Evolutionary conservation across 2,888 invertebrate species (phyloP).

Genomic region (Zelleria hepariella): DNA sequence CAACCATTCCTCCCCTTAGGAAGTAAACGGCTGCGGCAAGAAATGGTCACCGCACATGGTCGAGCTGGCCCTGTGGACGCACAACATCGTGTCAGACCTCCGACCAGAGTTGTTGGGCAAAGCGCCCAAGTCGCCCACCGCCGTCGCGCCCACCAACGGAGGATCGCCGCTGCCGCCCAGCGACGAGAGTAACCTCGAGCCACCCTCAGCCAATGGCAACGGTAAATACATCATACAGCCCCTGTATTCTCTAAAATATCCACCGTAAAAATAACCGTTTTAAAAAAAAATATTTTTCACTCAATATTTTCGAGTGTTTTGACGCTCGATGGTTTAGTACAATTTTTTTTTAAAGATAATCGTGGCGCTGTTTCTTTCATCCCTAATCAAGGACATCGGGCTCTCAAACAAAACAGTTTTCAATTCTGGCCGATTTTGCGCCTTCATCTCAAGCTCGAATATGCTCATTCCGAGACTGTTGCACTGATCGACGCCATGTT

Average conservation of each 20-base stretch:
- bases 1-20: conserved; percentile 30
- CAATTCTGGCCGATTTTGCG: no score
- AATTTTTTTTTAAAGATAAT: no score
- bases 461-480: no score
- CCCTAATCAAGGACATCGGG: no score
- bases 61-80: conserved; percentile 94
- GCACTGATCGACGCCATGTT: no score
- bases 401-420: no score
- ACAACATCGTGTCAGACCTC: conserved; percentile 87
- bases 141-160: conserved; percentile 53
- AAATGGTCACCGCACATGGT: conserved; percentile 84
- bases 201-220: conserved; percentile 72
- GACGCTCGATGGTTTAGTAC: no score
- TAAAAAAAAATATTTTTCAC: neutral
- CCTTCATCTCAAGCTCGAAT: no score
- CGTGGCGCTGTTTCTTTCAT: no score
- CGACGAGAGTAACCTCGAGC: conserved; percentile 86
- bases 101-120: conserved; percentile 88
- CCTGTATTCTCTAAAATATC: no score
- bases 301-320: no score
- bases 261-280: no score
- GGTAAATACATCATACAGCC: conserved; percentile 35
- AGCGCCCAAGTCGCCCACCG: conserved; percentile 70
- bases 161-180: conserved; percentile 71
- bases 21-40: conserved; percentile 71